Conservation (phyloP, 2,888 invertebrate species). For the Ditula angustiorana region DNA sequence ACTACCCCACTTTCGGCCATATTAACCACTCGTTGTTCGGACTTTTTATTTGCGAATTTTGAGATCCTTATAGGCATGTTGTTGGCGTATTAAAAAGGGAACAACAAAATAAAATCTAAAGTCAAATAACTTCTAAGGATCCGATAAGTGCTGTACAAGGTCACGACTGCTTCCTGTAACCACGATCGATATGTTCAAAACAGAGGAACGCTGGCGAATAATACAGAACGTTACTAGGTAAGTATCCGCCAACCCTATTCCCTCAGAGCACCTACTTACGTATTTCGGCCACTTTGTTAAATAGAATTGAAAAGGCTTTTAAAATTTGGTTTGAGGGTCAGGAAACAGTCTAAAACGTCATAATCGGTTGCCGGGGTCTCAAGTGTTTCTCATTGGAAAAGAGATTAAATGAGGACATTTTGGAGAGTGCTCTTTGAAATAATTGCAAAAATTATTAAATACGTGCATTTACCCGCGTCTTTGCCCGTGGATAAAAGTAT, state of each 20-base stretch:
- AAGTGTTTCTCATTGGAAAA: constrained; percentile 1
- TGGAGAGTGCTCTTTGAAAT: neutral
- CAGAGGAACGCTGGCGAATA: neutral
- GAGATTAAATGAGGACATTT: constrained; percentile 11
- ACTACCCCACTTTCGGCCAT: too few species aligned
- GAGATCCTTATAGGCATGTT: too few species aligned
- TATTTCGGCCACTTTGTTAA: constrained; percentile 23
- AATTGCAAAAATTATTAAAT: neutral
- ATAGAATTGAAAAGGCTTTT: constrained; percentile 29
- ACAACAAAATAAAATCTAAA: neutral
- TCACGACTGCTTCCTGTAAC: constrained; percentile 1
- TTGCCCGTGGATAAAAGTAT: too few species aligned
- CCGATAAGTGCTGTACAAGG: neutral
- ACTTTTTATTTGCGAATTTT: too few species aligned
- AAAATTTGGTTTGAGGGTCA: constrained; percentile 31
- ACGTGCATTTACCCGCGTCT: too few species aligned
- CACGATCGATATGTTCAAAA: constrained; percentile 5
- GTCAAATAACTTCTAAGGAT: neutral
- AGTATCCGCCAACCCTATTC: constrained; percentile 2
- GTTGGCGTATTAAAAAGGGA: too few species aligned
- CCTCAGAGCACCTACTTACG: constrained; percentile 5
- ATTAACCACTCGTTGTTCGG: too few species aligned
- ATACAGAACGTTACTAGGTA: neutral
- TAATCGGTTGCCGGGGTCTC: constrained; percentile 19
- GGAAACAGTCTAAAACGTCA: constrained; percentile 29